These are phyloP conservation scores for Gymnosoma rotundatum DNA, from an alignment of 2,888 invertebrate species.

Conservation along the genomic window DNA sequence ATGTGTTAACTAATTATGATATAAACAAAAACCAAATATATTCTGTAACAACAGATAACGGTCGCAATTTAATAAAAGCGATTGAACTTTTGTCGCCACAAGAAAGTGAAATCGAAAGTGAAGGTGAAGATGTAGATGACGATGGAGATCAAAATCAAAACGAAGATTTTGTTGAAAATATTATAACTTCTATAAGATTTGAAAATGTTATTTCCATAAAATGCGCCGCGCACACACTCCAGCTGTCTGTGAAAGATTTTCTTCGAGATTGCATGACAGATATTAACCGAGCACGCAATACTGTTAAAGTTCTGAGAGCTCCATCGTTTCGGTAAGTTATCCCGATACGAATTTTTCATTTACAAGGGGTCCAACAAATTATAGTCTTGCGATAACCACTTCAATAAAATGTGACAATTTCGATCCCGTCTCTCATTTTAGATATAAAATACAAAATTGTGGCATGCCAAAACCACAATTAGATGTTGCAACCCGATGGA, in stretches of 20 bases:
- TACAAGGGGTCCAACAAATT: too few relatives aligned
- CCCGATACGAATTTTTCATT: too few relatives aligned
- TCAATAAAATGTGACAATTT: constrained; percentile 1
- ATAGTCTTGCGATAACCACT: constrained; percentile 31
- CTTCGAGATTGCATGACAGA: too few relatives aligned
- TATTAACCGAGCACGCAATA: too few relatives aligned
- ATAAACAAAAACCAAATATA: constrained; percentile 20
- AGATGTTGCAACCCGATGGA: constrained; percentile 19
- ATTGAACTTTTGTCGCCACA: constrained; percentile 17
- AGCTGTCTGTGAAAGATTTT: too few relatives aligned
- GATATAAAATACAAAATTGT: constrained; percentile 15
- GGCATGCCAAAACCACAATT: constrained; percentile 20
- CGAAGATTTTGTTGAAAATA: too few relatives aligned
- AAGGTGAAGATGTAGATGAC: too few relatives aligned
- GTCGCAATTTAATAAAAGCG: constrained; percentile 16
- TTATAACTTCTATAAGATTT: too few relatives aligned
- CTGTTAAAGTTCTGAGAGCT: too few relatives aligned
- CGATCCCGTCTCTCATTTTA: constrained; percentile 12
- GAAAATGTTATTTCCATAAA: too few relatives aligned
- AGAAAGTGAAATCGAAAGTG: constrained; percentile 6
- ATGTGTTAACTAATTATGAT: constrained; percentile 18
- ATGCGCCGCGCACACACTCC: too few relatives aligned
- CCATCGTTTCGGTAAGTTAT: constrained; percentile 11
- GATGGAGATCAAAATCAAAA: too few relatives aligned
- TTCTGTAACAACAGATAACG: constrained; percentile 10